These are phyloP conservation scores for Cynopterus sphinx DNA, from an alignment of 2,797 vertebrate genomes.

Conservation along the genomic window DNA sequence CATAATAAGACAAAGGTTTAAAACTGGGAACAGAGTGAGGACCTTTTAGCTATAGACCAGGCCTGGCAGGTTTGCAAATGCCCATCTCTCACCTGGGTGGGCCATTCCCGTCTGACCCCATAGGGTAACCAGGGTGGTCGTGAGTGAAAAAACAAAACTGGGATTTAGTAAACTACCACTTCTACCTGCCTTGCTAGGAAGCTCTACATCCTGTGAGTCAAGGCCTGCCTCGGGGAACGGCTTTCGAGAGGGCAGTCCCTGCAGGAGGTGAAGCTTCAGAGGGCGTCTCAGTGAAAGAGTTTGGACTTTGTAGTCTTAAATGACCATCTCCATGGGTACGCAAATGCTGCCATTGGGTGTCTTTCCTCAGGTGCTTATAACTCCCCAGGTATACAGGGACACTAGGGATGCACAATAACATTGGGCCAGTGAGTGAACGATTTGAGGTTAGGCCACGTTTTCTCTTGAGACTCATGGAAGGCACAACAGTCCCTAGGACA, in stretches of 20 bases:
- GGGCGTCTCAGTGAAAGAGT: neutral
- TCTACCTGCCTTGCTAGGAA: neutral
- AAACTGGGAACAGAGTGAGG: neutral
- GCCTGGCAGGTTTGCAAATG: too few species aligned
- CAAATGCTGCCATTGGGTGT: rapidly evolving
- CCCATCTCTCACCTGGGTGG: rapidly evolving
- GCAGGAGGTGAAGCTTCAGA: neutral
- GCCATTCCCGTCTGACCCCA: neutral
- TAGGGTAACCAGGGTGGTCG: rapidly evolving
- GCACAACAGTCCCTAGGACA: neutral
- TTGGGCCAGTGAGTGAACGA: neutral
- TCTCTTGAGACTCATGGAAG: neutral
- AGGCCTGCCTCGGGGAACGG: neutral
- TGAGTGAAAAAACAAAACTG: neutral
- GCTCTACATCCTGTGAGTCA: neutral
- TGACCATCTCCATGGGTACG: rapidly evolving
- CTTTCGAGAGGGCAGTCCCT: neutral
- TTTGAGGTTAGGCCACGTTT: too few species aligned
- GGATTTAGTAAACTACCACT: neutral
- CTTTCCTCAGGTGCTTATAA: neutral
- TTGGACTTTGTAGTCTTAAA: neutral
- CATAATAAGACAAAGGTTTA: neutral
- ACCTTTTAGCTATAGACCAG: neutral
- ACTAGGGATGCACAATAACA: neutral
- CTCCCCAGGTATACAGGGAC: rapidly evolving